Evolutionary conservation across 1,140 invertebrate genomes (phyloP).

Genomic region (Drosophila ironensis): DNA sequence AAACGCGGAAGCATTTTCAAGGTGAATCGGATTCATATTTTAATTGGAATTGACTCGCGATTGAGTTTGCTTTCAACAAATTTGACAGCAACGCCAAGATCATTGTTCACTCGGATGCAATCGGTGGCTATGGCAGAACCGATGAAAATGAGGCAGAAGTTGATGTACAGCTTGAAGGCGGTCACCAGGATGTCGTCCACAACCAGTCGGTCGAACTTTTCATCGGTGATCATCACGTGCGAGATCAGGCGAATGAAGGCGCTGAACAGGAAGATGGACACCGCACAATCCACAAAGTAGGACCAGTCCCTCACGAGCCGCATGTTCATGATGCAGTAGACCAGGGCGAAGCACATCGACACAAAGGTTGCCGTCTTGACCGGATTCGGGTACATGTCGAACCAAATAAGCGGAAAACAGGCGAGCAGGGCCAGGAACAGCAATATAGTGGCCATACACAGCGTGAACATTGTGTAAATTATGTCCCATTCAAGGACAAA

Average conservation of each 20-base stretch:
- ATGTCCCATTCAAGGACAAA: constrained; percentile 18
- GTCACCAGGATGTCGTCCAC: constrained; percentile 7
- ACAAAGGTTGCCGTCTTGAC: neutral
- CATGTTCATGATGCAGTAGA: neutral
- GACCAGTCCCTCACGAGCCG: neutral
- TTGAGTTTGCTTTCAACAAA: too few species aligned
- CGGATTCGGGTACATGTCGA: constrained; percentile 20
- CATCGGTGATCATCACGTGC: constrained; percentile 14
- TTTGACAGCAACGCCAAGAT: too few species aligned
- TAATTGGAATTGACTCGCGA: too few species aligned
- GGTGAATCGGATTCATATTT: neutral
- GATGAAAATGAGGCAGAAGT: constrained; percentile 31
- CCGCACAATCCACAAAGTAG: neutral
- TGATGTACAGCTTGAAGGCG: constrained; percentile 31
- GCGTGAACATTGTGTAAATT: neutral
- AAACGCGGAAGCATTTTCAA: neutral
- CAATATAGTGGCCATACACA: neutral
- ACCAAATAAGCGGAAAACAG: constrained; percentile 10
- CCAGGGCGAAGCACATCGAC: constrained; percentile 7
- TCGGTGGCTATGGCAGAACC: neutral
- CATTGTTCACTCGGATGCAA: neutral
- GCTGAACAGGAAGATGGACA: constrained; percentile 4
- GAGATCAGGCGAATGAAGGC: neutral
- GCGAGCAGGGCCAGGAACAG: neutral
- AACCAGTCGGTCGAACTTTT: neutral